These are phyloP conservation scores for Chamaea fasciata DNA, from an alignment of 2,113 vertebrate genomes.

Conservation along the genomic window DNA sequence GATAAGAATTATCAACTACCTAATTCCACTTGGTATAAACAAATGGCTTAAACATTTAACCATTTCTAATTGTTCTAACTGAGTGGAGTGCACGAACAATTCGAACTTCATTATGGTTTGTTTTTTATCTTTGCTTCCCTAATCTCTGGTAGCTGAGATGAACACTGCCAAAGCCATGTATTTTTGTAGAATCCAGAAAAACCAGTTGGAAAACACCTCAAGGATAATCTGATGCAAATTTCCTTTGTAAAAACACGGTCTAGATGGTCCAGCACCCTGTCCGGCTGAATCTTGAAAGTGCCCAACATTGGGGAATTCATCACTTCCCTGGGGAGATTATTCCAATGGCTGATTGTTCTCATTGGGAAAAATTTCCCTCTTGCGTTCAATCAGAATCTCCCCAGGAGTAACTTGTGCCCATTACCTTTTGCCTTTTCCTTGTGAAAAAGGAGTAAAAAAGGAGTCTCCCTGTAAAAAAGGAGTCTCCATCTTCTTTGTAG, in stretches of 20 bases:
- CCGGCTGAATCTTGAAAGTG: background rate
- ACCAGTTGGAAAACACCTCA: background rate
- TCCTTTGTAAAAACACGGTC: background rate
- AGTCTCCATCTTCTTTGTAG: background rate
- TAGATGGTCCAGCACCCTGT: background rate
- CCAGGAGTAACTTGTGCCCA: background rate
- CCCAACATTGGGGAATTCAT: fast-evolving
- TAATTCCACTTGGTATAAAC: background rate
- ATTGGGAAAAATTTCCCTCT: background rate
- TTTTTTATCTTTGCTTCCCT: background rate
- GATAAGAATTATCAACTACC: background rate
- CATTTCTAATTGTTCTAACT: background rate
- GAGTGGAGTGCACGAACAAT: background rate
- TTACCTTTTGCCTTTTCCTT: background rate
- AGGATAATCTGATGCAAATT: background rate
- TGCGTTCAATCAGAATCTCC: background rate
- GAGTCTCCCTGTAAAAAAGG: too few species aligned
- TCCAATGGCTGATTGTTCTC: background rate
- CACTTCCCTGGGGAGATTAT: background rate
- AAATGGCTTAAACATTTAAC: background rate
- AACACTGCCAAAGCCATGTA: background rate
- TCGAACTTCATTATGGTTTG: background rate
- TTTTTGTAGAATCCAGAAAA: background rate
- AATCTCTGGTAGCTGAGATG: background rate
- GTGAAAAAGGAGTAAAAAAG: background rate